Evolutionary conservation across 2,113 vertebrate genomes (phyloP), one percentile per base, ranked within the genome.

Genomic region (Equus quagga): DNA sequence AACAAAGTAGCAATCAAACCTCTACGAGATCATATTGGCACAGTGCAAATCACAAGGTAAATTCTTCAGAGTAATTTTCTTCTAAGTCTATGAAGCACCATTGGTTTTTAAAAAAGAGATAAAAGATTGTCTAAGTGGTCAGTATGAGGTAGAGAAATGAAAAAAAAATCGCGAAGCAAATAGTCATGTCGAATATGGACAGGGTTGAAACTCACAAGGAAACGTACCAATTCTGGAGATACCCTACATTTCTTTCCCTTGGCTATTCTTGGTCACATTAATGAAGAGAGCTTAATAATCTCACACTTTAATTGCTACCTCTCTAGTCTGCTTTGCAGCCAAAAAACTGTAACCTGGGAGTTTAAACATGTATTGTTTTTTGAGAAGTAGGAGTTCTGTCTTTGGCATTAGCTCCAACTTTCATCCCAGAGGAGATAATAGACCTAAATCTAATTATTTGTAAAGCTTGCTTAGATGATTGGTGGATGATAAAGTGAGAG

Each of bases 371-470:
- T 60, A 15, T 31, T 96, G 82, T 24, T 93, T 78, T 17, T 81
- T 78, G 76, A 80, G 69, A 90, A 84, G 46, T 49, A 23, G 24
- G 24, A 82, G 24, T 41, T 79, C 49, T 93, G 49, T 13, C 44
- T 73, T 91, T 84, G 70, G 72, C 33, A 65, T 49, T 93, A 78
- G 28, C 17, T 93, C 44, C 33, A 56, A 54, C 17, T 79, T 84
- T 64, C 46, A 72, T 31, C 21, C 33, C 58, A 73, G 5, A 93
- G n/a, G 10, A 96, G 67, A 76, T 78, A 83, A 85, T 85, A 72
- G 44, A 15, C 72, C 67, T 92, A 65, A 70, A 89, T 94, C 60
- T 91, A 89, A 78, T 73, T 87, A 89, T 49, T 69, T 96, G 31
- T 81, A 65, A 89, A 89, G 23, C 44, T 86, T 95, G 41, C 31